Conservation (phyloP, 2,113 vertebrate genomes). For the Trematomus loennbergii region DNA sequence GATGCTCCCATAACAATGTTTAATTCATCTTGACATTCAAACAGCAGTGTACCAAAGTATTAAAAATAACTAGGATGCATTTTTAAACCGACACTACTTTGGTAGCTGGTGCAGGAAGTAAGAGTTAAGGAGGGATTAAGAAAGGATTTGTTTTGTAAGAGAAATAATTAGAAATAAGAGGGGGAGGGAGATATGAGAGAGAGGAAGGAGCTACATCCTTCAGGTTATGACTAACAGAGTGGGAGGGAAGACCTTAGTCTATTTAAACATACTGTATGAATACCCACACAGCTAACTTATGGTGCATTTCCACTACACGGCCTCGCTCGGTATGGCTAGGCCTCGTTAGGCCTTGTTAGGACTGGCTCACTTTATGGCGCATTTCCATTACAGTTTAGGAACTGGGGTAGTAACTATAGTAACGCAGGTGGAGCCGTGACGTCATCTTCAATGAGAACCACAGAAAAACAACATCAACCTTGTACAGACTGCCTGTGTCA, state of each 20-base stretch:
- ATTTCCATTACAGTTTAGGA: no score
- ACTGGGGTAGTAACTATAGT: no score
- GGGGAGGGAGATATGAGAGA: not conserved
- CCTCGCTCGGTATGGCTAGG: no score
- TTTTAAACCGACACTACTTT: constrained; percentile 15
- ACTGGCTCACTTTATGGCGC: no score
- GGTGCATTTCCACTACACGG: no score
- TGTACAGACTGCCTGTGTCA: no score
- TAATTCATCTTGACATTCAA: constrained; percentile 23
- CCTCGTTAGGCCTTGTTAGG: no score
- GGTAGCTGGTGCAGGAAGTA: not conserved
- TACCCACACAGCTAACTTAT: constrained; percentile 46
- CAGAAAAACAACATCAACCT: no score
- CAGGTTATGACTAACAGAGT: constrained; percentile 66
- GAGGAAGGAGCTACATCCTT: constrained; percentile 1
- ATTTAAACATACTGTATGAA: constrained; percentile 40
- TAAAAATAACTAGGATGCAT: constrained; percentile 38
- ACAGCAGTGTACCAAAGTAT: constrained; percentile 20
- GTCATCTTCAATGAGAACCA: no score
- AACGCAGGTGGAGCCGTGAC: no score
- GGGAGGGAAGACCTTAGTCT: constrained; percentile 38
- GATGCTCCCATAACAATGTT: constrained; percentile 24
- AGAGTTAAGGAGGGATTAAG: not conserved
- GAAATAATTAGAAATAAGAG: constrained; percentile 22
- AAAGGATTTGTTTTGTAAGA: not conserved